Percentiles rank a stretch among this genome's conserved stretches.
phyloP scores from a whole-genome alignment of 2,888 invertebrate species.

The Electrophaes corylata region DNA sequence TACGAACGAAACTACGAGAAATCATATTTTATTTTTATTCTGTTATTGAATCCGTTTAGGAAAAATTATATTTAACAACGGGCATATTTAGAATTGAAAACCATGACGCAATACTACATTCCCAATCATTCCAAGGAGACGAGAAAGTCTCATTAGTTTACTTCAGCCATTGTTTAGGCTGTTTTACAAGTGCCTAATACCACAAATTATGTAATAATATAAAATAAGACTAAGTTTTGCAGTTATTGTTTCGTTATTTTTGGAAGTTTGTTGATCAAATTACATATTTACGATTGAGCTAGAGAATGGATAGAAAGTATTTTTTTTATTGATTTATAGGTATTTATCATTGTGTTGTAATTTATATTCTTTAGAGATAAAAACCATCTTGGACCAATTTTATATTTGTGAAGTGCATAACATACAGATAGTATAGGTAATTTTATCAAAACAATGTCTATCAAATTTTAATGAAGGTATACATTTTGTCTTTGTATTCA shows the following conservation, averaged over 20 bases:
- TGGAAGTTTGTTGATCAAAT: conserved; percentile 12
- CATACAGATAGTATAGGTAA: background rate
- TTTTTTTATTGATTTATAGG: conserved; percentile 20
- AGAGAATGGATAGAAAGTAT: conserved; percentile 9
- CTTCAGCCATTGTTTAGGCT: conserved; percentile 5
- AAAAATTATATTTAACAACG: conserved; percentile 1
- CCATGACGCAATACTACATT: conserved; percentile 15
- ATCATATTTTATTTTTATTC: background rate
- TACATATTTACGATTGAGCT: conserved; percentile 9
- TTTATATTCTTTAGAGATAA: conserved; percentile 23
- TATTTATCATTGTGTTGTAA: conserved; percentile 17
- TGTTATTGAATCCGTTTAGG: conserved; percentile 2
- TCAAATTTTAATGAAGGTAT: background rate
- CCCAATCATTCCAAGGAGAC: conserved; percentile 24
- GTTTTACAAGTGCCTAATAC: conserved; percentile 31
- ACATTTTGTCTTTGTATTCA: background rate
- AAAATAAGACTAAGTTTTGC: conserved; percentile 11
- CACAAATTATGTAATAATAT: conserved; percentile 17
- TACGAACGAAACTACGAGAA: too few relatives aligned
- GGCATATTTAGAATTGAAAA: conserved; percentile 11
- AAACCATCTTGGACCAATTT: conserved; percentile 38
- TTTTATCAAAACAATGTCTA: conserved; percentile 4
- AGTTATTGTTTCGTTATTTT: conserved; percentile 10
- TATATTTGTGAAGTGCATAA: conserved; percentile 9
- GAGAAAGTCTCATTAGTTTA: conserved; percentile 2